Evolutionary conservation across 2,888 invertebrate genomes (phyloP).

Genomic region (Melinopterus prodromus): DNA sequence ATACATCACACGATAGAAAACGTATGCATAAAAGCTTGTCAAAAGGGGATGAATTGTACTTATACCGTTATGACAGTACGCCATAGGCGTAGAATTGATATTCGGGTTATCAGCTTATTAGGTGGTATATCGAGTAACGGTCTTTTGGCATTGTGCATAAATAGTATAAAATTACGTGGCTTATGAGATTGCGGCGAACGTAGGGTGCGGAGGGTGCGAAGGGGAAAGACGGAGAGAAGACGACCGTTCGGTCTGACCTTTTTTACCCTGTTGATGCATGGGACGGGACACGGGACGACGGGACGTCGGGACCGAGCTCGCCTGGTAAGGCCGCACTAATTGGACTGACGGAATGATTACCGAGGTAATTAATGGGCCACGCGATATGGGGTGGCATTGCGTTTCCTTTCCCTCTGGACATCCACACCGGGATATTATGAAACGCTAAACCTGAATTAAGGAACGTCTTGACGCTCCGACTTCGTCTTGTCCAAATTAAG

Average conservation of each 20-base stretch:
- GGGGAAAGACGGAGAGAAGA: not conserved
- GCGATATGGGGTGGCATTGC: slow-evolving; percentile 48
- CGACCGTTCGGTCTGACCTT: not conserved
- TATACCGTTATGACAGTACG: too few relatives aligned
- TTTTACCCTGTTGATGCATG: slow-evolving; percentile 4
- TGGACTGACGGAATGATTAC: slow-evolving; percentile 54
- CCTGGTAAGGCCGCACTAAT: slow-evolving; percentile 49
- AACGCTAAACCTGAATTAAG: slow-evolving; percentile 29
- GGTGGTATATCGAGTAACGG: not conserved
- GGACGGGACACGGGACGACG: not conserved
- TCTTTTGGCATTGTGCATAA: not conserved
- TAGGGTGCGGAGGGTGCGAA: not conserved
- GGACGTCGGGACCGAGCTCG: slow-evolving; percentile 11
- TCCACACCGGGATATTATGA: slow-evolving; percentile 46
- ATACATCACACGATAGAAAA: too few relatives aligned
- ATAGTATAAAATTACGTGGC: slow-evolving; percentile 4
- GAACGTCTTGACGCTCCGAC: slow-evolving; percentile 15
- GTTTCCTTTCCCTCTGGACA: slow-evolving; percentile 45
- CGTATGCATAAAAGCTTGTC: too few relatives aligned
- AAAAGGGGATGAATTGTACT: too few relatives aligned
- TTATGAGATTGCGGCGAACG: not conserved
- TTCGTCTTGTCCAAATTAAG: slow-evolving; percentile 28
- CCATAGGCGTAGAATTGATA: too few relatives aligned
- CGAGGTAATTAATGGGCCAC: slow-evolving; percentile 57
- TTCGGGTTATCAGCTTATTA: not conserved